phyloP scores from a whole-genome alignment of 2,797 vertebrate species.

The Gymnopithys bicolor region DNA sequence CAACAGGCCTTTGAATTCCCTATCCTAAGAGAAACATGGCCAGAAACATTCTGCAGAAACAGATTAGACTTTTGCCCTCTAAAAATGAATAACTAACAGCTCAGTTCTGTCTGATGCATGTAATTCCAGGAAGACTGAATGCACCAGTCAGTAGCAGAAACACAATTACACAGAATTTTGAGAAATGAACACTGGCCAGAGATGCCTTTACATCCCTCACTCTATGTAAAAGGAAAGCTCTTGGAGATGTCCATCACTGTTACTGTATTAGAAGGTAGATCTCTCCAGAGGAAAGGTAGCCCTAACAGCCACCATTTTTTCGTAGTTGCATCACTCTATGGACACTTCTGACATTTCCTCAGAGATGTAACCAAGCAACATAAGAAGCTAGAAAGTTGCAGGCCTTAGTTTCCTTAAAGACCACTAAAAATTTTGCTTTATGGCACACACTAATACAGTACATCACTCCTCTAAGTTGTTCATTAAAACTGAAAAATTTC shows the following conservation, averaged over 20 bases:
- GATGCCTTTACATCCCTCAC: neutral
- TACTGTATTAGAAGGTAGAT: neutral
- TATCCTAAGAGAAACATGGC: neutral
- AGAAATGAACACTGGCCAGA: neutral
- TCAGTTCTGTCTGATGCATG: neutral
- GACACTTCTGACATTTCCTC: neutral
- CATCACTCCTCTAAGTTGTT: neutral
- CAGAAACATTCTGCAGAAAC: neutral
- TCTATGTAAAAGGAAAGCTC: neutral
- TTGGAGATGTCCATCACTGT: neutral
- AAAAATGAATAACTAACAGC: neutral
- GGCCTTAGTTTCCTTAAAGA: neutral
- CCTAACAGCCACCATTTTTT: accelerated
- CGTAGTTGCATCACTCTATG: neutral
- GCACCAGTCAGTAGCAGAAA: neutral
- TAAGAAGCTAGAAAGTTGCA: neutral
- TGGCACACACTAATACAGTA: neutral
- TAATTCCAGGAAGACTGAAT: neutral
- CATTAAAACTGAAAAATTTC: neutral
- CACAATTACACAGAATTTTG: neutral
- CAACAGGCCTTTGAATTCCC: neutral
- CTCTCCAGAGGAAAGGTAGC: neutral
- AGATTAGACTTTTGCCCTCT: neutral
- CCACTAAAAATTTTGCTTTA: neutral
- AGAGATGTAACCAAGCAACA: neutral